Evolutionary conservation across 2,888 invertebrate species (phyloP).

Genomic region (Aporophyla lueneburgensis): DNA sequence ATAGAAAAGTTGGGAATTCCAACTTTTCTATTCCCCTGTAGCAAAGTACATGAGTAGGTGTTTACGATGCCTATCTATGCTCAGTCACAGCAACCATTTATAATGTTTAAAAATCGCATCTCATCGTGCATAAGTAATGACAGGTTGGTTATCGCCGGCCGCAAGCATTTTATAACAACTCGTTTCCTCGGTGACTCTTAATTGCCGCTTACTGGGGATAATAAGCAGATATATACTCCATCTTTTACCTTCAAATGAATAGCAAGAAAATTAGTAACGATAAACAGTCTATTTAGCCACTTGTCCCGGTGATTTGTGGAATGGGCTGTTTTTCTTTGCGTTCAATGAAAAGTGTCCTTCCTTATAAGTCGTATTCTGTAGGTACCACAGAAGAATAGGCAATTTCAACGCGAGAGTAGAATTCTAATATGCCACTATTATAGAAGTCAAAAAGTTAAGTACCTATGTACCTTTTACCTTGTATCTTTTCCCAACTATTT

Average conservation of each 20-base stretch:
- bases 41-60: conserved; percentile 15
- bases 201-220: conserved; percentile 59
- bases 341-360: neutral
- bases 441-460: neutral
- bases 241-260: conserved; percentile 48
- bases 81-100: conserved; percentile 58
- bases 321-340: conserved; percentile 4
- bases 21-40: conserved; percentile 3
- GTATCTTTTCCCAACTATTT: too few relatives aligned
- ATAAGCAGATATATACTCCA: conserved; percentile 62
- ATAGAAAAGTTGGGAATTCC: too few relatives aligned
- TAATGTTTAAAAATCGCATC: conserved; percentile 61
- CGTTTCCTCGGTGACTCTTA: conserved; percentile 65
- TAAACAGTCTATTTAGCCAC: conserved; percentile 60
- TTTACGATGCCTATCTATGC: conserved; percentile 53
- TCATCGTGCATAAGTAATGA: conserved; percentile 62
- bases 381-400: neutral
- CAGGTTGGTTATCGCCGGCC: conserved; percentile 58
- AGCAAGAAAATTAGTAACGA: conserved; percentile 42
- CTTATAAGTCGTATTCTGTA: neutral
- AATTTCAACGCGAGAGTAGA: neutral
- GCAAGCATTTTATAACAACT: conserved; percentile 58
- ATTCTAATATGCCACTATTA: neutral
- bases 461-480: too few relatives aligned
- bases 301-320: conserved; percentile 46